Base-by-base conservation (phyloP, 2,888 invertebrate species). In the Colletes collaris region DNA sequence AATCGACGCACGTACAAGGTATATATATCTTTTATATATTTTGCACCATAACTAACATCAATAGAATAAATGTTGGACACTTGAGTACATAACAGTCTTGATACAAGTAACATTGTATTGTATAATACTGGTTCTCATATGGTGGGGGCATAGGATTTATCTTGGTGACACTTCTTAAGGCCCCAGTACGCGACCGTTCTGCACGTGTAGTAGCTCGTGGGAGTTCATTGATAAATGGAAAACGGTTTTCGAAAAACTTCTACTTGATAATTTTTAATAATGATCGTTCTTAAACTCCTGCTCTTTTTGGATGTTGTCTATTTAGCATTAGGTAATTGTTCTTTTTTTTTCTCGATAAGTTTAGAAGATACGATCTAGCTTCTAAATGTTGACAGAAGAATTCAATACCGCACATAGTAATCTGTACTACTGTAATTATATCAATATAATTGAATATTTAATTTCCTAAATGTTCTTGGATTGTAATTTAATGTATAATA, bases 61-160 rank as follows among this genome's bases (percentile, higher is more conserved):
- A 79, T 79, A 52, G 70, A 68, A 79, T 68, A 62, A 75, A 62
- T 66, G 59, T 75, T 75, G 19, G 49, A 37, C 62, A 65, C 37
- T 63, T 75, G 66, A 66, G n/a, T 44, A 58, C 52, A 69, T n/a
- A 70, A 66, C 53, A 60, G 11, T 55, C 3, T 64, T 68, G 37
- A 67, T 75, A 27, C 53, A 65, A 69, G 64, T 72, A 76, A 80
- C 72, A 80, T 72, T 81, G 52, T 81, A 70, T 75, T 65, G 64
- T 72, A 80, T 76, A 80, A 80, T 79, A 72, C 76, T 35, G 56
- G 27, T 76, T 69, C 82, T 65, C 37, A 60, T 62, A 70, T 81
- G 77, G 85, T 86, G 86, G 85, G 85, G 83, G 81, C 76, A 44
- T 59, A 60, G 69, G 53, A 79, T 63, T 86, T 76, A 81, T 81